phyloP scores from a whole-genome alignment of 2,113 vertebrate genomes.

The Antennarius striatus region DNA sequence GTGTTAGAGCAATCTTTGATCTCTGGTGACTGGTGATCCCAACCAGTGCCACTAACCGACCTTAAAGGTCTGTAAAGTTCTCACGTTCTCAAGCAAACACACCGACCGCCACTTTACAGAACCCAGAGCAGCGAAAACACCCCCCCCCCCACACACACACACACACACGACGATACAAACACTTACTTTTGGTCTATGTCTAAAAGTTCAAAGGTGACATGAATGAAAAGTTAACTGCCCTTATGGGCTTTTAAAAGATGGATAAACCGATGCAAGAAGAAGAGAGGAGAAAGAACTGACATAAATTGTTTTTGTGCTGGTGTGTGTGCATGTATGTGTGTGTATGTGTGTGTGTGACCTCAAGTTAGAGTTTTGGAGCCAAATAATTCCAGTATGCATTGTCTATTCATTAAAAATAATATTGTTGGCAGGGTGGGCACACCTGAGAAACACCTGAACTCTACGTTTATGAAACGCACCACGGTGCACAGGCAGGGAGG shows the following conservation, averaged over 20 bases:
- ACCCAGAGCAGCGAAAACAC: constrained; percentile 45
- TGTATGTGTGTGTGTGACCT: too few species aligned
- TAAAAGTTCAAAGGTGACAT: constrained; percentile 71
- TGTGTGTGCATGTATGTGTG: too few species aligned
- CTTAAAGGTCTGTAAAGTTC: constrained; percentile 76
- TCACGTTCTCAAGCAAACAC: constrained; percentile 69
- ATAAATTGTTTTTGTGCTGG: too few species aligned
- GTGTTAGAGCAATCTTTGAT: constrained; percentile 27
- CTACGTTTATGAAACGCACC: constrained; percentile 3
- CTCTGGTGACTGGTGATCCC: constrained; percentile 42
- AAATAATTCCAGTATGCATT: neutral
- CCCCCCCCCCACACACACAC: constrained; percentile 23
- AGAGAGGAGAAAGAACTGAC: constrained; percentile 17
- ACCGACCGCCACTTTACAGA: constrained; percentile 29
- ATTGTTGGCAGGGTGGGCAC: too few species aligned
- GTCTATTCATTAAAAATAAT: too few species aligned
- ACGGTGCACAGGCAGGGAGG: neutral
- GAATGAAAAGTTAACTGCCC: constrained; percentile 76
- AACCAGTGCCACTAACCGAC: constrained; percentile 60
- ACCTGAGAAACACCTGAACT: neutral
- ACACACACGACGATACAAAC: constrained; percentile 3
- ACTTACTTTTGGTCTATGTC: constrained; percentile 44
- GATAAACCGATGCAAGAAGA: constrained; percentile 41
- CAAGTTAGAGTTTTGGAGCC: neutral
- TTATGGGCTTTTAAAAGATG: constrained; percentile 65